Evolutionary conservation across 2,888 invertebrate species (phyloP).

Genomic region (Scrobipalpa costella): DNA sequence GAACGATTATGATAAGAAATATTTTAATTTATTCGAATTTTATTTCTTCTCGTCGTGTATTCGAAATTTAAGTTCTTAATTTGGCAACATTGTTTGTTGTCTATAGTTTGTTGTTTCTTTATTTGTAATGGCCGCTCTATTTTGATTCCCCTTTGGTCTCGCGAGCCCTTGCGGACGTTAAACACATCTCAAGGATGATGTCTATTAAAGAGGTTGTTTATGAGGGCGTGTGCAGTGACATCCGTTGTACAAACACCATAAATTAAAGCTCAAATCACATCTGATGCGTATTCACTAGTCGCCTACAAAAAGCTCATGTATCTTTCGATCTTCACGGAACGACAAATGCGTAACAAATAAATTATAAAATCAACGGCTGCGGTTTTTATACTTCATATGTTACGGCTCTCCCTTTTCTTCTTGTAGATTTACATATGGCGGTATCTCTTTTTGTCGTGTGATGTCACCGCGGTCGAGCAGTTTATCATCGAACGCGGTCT

Average conservation of each 20-base stretch:
- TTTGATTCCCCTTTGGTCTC: conserved; percentile 23
- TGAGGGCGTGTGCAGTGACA: conserved; percentile 61
- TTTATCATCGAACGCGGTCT: conserved; percentile 71
- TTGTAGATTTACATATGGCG: conserved; percentile 39
- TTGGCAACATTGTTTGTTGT: conserved; percentile 15
- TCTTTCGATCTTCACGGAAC: conserved; percentile 80
- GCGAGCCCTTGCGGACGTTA: conserved; percentile 8
- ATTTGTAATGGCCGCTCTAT: conserved; percentile 17
- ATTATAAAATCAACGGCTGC: conserved; percentile 78
- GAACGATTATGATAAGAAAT: conserved; percentile 18
- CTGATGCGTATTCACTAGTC: conserved; percentile 72
- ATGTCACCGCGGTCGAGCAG: conserved; percentile 64
- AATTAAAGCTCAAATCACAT: conserved; percentile 79
- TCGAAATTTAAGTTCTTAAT: conserved; percentile 12
- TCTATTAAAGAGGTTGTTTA: conserved; percentile 51
- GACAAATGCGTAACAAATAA: conserved; percentile 82
- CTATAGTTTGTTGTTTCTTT: conserved; percentile 5
- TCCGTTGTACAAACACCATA: conserved; percentile 74
- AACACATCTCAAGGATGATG: conserved; percentile 27
- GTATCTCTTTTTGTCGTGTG: conserved; percentile 53
- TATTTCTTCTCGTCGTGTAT: background rate
- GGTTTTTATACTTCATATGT: conserved; percentile 72
- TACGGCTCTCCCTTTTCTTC: conserved; percentile 52
- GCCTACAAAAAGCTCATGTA: conserved; percentile 77
- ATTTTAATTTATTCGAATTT: conserved; percentile 8